These are phyloP conservation scores for Argyrosomus japonicus DNA, from an alignment of 2,113 vertebrate species.

Conservation along the genomic window DNA sequence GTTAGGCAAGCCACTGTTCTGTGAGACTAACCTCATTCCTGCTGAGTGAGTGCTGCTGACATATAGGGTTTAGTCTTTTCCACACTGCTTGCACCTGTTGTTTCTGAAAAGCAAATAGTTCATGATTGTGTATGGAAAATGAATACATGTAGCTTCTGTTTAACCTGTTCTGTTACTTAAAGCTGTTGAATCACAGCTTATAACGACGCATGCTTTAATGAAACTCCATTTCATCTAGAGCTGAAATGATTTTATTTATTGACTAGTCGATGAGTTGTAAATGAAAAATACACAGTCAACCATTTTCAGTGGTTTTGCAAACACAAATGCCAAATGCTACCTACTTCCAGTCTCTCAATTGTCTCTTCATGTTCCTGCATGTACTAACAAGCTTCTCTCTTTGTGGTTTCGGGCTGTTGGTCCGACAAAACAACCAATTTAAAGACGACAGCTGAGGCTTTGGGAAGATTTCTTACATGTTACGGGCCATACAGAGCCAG, in stretches of 20 bases:
- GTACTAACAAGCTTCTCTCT: neutral
- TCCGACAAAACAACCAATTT: neutral
- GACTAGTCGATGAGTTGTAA: neutral
- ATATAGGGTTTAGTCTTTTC: conserved; percentile 32
- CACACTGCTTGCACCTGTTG: conserved; percentile 32
- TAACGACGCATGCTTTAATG: neutral
- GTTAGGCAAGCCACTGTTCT: conserved; percentile 36
- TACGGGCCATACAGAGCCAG: neutral
- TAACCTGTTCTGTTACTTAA: neutral
- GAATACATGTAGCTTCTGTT: neutral
- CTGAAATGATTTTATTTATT: neutral
- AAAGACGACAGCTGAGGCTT: neutral
- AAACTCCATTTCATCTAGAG: neutral
- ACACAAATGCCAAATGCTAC: neutral
- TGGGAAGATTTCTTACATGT: neutral
- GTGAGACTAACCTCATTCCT: conserved; percentile 43
- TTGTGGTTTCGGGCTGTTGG: neutral
- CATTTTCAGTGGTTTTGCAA: neutral
- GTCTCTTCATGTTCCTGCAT: neutral
- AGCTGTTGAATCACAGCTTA: neutral
- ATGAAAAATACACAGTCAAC: neutral
- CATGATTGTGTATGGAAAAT: neutral
- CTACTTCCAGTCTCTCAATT: neutral
- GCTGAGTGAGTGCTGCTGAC: conserved; percentile 52
- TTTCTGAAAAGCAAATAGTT: conserved; percentile 15